Evolutionary conservation across 2,888 invertebrate genomes (phyloP).

Genomic region (Laothoe populi): DNA sequence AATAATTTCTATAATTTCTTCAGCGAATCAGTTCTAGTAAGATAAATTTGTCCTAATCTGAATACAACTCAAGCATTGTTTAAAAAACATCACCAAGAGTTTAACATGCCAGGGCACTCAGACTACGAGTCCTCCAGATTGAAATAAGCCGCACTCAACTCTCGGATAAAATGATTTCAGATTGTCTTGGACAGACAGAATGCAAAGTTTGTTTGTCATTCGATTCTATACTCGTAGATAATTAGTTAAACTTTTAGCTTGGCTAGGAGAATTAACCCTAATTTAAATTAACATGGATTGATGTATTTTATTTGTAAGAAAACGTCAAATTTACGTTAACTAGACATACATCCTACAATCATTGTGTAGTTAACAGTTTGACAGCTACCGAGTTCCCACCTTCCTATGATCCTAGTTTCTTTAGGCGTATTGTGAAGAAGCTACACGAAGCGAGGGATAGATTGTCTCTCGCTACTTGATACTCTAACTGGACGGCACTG

Average conservation of each 20-base stretch:
- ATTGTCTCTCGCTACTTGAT: too few species aligned
- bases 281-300: not conserved
- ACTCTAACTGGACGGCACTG: too few species aligned
- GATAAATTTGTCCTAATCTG: not conserved
- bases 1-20: not conserved
- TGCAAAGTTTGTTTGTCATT: constrained; percentile 9
- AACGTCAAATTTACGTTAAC: not conserved
- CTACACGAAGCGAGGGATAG: too few species aligned
- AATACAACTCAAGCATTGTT: constrained; percentile 8
- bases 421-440: too few species aligned
- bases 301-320: not conserved
- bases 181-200: constrained; percentile 1
- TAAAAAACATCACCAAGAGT: constrained; percentile 13
- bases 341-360: too few species aligned
- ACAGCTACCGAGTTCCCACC: too few species aligned
- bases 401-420: too few species aligned
- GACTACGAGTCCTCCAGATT: constrained; percentile 8
- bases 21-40: too few species aligned
- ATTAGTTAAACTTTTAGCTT: not conserved
- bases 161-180: constrained; percentile 5
- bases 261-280: not conserved
- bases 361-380: too few species aligned
- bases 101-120: constrained; percentile 10
- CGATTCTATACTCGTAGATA: constrained; percentile 2
- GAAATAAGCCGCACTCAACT: constrained; percentile 11